A percentile compares a stretch with the other conserved stretches of the same genome.
Conservation (phyloP, 2,888 invertebrate species). For the Idaea straminata region DNA sequence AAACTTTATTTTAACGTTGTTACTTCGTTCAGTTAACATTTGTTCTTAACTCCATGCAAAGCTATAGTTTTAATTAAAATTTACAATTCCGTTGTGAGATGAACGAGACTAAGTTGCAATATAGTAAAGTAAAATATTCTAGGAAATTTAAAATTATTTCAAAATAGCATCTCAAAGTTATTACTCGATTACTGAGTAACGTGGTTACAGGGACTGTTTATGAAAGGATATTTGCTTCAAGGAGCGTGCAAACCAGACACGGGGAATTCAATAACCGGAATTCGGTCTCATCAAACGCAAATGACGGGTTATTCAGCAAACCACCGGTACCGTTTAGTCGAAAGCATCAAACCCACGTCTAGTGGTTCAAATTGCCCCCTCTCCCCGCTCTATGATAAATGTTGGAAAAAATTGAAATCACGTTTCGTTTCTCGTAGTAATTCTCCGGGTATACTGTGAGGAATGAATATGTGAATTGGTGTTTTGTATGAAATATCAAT, state of each 20-base stretch:
- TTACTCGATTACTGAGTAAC: slow-evolving; percentile 4
- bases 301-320: slow-evolving; percentile 62
- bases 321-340: slow-evolving; percentile 53
- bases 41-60: slow-evolving; percentile 37
- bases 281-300: slow-evolving; percentile 58
- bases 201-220: slow-evolving; percentile 25
- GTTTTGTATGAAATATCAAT: slow-evolving; percentile 49
- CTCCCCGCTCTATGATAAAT: slow-evolving; percentile 57
- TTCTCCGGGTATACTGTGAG: slow-evolving; percentile 35
- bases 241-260: slow-evolving; percentile 30
- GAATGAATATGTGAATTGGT: slow-evolving; percentile 46
- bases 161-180: slow-evolving; percentile 14
- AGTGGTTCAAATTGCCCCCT: slow-evolving; percentile 61
- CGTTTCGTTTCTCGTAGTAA: slow-evolving; percentile 56
- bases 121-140: slow-evolving; percentile 10
- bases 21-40: slow-evolving; percentile 47
- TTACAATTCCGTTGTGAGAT: slow-evolving; percentile 23
- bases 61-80: slow-evolving; percentile 48
- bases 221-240: slow-evolving; percentile 23
- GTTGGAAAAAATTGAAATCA: slow-evolving; percentile 63
- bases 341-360: slow-evolving; percentile 62
- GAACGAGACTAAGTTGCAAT: slow-evolving; percentile 6
- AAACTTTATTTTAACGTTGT: slow-evolving; percentile 55
- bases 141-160: slow-evolving; percentile 15
- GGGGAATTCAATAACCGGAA: slow-evolving; percentile 51